phyloP scores from a whole-genome alignment of 1,140 invertebrate genomes.

The Tyrophagus putrescentiae region DNA sequence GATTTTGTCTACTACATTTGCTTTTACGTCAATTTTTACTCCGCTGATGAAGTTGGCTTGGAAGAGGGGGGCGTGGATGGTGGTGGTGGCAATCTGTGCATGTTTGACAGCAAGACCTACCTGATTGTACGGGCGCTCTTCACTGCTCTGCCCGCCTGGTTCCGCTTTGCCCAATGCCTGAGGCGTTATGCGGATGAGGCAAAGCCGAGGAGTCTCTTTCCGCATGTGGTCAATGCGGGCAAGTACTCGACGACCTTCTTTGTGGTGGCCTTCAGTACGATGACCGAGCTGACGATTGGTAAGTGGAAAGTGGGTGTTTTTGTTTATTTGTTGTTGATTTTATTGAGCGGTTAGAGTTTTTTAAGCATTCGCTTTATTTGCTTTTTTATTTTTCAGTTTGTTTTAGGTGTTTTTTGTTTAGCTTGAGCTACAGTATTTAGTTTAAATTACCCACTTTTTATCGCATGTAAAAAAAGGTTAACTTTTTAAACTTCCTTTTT shows the following conservation, averaged over 20 bases:
- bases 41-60: not conserved
- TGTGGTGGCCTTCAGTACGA: conserved; percentile 68
- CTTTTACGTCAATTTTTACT: conserved; percentile 36
- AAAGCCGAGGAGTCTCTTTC: conserved; percentile 36
- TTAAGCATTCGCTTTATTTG: too few relatives aligned
- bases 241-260: conserved; percentile 97
- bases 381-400: too few relatives aligned
- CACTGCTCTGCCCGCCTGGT: conserved; percentile 84
- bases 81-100: conserved; percentile 33
- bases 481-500: too few relatives aligned
- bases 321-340: not conserved
- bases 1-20: conserved; percentile 84
- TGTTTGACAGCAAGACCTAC: conserved; percentile 26
- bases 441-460: not conserved
- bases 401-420: too few relatives aligned
- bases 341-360: not conserved
- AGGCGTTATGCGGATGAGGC: conserved; percentile 59
- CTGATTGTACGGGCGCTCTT: conserved; percentile 53
- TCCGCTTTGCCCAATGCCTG: conserved; percentile 91
- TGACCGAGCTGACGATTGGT: conserved; percentile 50
- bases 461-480: not conserved
- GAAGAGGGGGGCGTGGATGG: conserved; percentile 23
- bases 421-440: too few relatives aligned
- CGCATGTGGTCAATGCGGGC: conserved; percentile 71
- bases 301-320: conserved; percentile 9